These are phyloP conservation scores for Smithornis capensis DNA, from an alignment of 2,113 vertebrate species.

Conservation along the genomic window DNA sequence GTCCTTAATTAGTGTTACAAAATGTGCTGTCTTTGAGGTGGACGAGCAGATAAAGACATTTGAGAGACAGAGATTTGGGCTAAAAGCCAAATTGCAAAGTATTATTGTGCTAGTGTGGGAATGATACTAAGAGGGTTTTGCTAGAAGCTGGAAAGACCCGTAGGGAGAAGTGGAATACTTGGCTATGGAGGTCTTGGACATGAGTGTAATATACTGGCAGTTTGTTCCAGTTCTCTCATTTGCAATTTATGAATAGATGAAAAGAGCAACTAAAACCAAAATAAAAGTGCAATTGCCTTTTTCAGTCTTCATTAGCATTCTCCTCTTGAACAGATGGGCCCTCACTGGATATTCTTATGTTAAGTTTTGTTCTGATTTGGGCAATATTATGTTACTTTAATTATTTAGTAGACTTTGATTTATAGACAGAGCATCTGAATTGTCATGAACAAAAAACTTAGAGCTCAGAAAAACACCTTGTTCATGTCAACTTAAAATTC, in stretches of 20 bases:
- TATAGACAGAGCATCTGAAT: neutral
- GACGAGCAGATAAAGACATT: neutral
- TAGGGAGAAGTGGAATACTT: neutral
- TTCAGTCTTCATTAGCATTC: slow-evolving; percentile 48
- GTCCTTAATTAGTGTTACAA: neutral
- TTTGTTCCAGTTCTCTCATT: slow-evolving; percentile 25
- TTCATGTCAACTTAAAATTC: neutral
- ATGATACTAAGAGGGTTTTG: neutral
- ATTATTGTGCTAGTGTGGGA: neutral
- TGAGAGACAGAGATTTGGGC: neutral
- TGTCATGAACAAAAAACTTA: neutral
- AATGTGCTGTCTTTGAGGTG: neutral
- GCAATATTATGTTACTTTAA: neutral
- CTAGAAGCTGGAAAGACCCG: neutral
- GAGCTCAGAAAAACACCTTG: neutral
- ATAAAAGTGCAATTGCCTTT: slow-evolving; percentile 25
- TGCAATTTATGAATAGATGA: slow-evolving; percentile 46
- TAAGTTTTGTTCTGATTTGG: slow-evolving; percentile 14
- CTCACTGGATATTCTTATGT: slow-evolving; percentile 4
- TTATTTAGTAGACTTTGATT: neutral
- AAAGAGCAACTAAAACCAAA: slow-evolving; percentile 41
- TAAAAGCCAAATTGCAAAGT: neutral
- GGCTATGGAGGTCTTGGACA: neutral
- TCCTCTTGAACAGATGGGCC: slow-evolving; percentile 45
- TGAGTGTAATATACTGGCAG: neutral